Base-by-base conservation (phyloP, 2,113 vertebrate genomes). In the Oceanodroma tethys region DNA sequence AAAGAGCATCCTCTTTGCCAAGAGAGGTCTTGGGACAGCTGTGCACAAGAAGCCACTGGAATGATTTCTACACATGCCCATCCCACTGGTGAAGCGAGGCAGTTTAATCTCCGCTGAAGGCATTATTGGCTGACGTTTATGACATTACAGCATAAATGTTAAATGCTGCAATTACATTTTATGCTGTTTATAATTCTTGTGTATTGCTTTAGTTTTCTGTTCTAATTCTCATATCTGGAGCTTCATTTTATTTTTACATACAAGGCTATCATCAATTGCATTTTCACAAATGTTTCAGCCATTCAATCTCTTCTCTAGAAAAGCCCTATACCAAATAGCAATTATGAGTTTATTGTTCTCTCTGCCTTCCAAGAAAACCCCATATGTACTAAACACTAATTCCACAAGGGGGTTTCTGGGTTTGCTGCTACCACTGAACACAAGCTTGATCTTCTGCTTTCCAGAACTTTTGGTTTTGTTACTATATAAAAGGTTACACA, bases 121-220 rank as follows among this genome's bases (percentile, higher is more conserved):
- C 76, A 55, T 43, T 59, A n/a, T 0, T 55, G 55, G 55, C 58
- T 96, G 87, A 83, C 5, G 25, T 93, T 95, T 92, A 95, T 59
- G 38, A 75, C 63, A 62, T 78, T 83, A 65, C 55, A 65, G 60
- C 42, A 48, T 62, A 91, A 97, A 91, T 60, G 80, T 66, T 96
- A 97, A 96, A 93, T 83, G 59, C 80, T 63, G 75, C 92, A 94
- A 96, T 97, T 95, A 94, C 66, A 62, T 96, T 95, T 95, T 91
- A 89, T 0, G 0, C 82, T 75, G 43, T 63, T 95, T 88, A 26
- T 78, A 90, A 67, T 67, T 67, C 68, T 42, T 65, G 17, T 52
- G 17, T 17, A 78, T 55, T 78, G 85, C 85, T 88, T 92, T 79
- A 60, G 40, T 71, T 71, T 55, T 74, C 56, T 78, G 48, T 63